These are phyloP conservation scores for Cantharis nigra DNA, from an alignment of 2,888 invertebrate genomes.

Conservation along the genomic window DNA sequence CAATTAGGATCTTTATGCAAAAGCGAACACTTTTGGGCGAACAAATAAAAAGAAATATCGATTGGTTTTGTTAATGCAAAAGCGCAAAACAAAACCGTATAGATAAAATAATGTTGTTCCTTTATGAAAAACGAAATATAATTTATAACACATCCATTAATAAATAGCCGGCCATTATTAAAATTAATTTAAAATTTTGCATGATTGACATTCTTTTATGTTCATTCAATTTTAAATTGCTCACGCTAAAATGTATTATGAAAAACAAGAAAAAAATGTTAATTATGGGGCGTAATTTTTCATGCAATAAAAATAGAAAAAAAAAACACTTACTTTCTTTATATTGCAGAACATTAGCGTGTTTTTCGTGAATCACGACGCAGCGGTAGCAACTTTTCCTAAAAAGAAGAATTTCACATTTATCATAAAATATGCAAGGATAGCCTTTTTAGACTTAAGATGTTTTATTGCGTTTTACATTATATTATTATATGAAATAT, in stretches of 20 bases:
- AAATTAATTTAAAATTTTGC: not conserved
- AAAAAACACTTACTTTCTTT: slow-evolving; percentile 88
- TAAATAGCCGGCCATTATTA: not conserved
- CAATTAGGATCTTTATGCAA: not conserved
- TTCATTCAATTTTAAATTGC: not conserved
- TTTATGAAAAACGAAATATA: not conserved
- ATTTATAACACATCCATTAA: not conserved
- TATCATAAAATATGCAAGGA: slow-evolving; percentile 15
- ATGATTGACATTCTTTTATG: not conserved
- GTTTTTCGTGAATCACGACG: slow-evolving; percentile 94
- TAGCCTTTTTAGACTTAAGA: slow-evolving; percentile 8
- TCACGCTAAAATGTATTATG: not conserved
- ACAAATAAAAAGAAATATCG: not conserved
- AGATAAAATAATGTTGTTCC: not conserved
- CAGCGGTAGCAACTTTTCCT: slow-evolving; percentile 93
- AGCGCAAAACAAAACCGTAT: not conserved
- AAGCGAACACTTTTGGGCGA: not conserved
- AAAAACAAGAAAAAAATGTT: not conserved
- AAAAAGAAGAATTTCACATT: slow-evolving; percentile 53
- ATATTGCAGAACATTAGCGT: slow-evolving; percentile 92
- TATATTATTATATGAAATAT: slow-evolving; percentile 20
- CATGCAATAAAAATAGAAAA: not conserved
- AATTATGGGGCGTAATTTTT: not conserved
- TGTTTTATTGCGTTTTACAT: slow-evolving; percentile 12
- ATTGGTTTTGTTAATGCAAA: not conserved